Base-by-base conservation (phyloP, 2,797 vertebrate genomes). In the Sebastes glaucus region DNA sequence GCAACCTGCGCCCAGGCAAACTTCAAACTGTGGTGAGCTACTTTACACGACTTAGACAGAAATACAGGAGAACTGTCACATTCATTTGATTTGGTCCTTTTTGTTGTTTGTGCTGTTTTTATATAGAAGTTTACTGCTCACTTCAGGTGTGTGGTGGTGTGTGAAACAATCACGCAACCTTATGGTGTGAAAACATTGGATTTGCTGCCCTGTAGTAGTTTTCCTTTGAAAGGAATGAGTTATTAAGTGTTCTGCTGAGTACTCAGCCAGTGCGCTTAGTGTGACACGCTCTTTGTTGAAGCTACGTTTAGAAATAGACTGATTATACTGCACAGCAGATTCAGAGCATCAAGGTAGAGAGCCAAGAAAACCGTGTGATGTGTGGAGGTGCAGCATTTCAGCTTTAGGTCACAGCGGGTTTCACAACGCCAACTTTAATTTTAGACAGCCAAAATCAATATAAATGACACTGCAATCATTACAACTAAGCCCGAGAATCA, bases 1-100 rank as follows among this genome's bases (percentile, higher is more conserved):
- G 95, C 84, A 96, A 96, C 79, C 92, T 97, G 63, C 92, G 92
- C 1, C 96, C 95, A 0, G 92, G 96, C 73, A 97, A 96, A 84
- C 74, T 94, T 35, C 96, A 96, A 90, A 97, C 96, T 0, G 89
- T 78, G 80, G 94, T 94, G 81, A 92, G 92, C 35, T 28, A 20
- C 33, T 71, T 71, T 59, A 7, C 6, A 2, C 16, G 8, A 3
- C 13, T 9, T 3, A 27, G 6, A 27, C 4, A 52, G 9, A 22
- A 11, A 30, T 4, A 20, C 7, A 28, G 13, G 16, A 14, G 1
- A 62, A 32, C 5, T 27, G 23, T 49, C 8, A 18, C 53, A 25
- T 38, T 23, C 2, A 66, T 35, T 53, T 46, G 0, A 14, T 65
- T 27, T 3, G 6, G 32, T 22, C 22, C 0, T 11, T 32, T 60